Evolutionary conservation across 2,888 invertebrate species (phyloP).

Genomic region (Scaptomyza tumidula): DNA sequence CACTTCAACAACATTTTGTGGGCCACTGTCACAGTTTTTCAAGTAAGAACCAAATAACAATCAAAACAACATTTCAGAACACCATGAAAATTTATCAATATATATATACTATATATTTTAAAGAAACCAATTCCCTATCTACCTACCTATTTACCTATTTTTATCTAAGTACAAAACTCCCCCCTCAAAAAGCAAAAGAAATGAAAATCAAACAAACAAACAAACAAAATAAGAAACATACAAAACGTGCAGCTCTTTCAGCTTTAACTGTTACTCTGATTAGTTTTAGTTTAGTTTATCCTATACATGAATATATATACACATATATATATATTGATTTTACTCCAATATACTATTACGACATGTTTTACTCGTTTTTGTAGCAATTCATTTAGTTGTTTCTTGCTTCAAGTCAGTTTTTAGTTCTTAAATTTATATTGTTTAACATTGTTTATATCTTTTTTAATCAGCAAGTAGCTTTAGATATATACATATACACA

Average conservation of each 20-base stretch:
- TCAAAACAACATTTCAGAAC: slow-evolving; percentile 25
- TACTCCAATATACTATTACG: neutral
- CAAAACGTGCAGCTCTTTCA: slow-evolving; percentile 40
- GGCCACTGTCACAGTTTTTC: slow-evolving; percentile 98
- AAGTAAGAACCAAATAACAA: slow-evolving; percentile 89
- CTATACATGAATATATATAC: slow-evolving; percentile 8
- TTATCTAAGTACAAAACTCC: slow-evolving; percentile 16
- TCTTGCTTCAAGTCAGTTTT: slow-evolving; percentile 14
- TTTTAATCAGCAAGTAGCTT: slow-evolving; percentile 35
- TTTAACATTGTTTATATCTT: slow-evolving; percentile 22
- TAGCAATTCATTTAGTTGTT: slow-evolving; percentile 18
- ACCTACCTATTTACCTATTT: neutral
- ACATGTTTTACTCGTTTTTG: slow-evolving; percentile 15
- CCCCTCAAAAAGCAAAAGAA: neutral
- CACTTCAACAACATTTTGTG: slow-evolving; percentile 99
- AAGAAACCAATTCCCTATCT: slow-evolving; percentile 14
- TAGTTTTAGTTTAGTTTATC: slow-evolving; percentile 45
- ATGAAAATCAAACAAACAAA: slow-evolving; percentile 33
- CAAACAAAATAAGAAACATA: slow-evolving; percentile 3
- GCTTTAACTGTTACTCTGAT: slow-evolving; percentile 16
- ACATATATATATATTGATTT: slow-evolving; percentile 7
- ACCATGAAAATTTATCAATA: slow-evolving; percentile 7
- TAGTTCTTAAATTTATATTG: slow-evolving; percentile 12
- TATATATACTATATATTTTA: slow-evolving; percentile 4
- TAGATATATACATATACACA: slow-evolving; percentile 20